Evolutionary conservation across 2,797 vertebrate species (phyloP).

Genomic region (Hippopotamyrus pictus): DNA sequence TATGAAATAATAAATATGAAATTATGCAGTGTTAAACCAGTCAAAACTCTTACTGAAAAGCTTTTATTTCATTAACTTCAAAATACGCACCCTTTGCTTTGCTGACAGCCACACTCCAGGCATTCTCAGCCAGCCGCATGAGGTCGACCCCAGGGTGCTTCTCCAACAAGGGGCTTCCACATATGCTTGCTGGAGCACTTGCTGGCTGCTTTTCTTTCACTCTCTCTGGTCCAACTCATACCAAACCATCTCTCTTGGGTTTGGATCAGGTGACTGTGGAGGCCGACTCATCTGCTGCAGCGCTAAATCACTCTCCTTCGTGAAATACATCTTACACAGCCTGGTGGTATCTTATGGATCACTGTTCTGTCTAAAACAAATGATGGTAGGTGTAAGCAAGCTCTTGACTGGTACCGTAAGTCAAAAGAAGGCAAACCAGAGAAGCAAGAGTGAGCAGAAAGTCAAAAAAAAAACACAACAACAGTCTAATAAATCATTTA

Average conservation of each 20-base stretch:
- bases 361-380: neutral
- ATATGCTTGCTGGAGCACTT: neutral
- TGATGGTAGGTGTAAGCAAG: neutral
- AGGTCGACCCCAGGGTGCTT: neutral
- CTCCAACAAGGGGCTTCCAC: neutral
- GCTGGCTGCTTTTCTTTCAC: neutral
- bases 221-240: neutral
- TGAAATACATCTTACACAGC: neutral
- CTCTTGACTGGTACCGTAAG: neutral
- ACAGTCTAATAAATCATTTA: conserved; percentile 16
- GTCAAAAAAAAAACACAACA: neutral
- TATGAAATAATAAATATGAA: neutral
- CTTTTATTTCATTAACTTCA: neutral
- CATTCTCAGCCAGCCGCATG: neutral
- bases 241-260: neutral
- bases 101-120: neutral
- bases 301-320: neutral
- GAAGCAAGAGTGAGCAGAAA: neutral
- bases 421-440: neutral
- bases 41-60: neutral
- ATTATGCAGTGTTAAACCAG: neutral
- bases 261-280: neutral
- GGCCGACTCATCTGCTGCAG: neutral
- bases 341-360: neutral
- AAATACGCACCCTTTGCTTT: neutral